Base-by-base conservation (phyloP, 2,888 invertebrate species). In the Mesopsocus fuscifrons region DNA sequence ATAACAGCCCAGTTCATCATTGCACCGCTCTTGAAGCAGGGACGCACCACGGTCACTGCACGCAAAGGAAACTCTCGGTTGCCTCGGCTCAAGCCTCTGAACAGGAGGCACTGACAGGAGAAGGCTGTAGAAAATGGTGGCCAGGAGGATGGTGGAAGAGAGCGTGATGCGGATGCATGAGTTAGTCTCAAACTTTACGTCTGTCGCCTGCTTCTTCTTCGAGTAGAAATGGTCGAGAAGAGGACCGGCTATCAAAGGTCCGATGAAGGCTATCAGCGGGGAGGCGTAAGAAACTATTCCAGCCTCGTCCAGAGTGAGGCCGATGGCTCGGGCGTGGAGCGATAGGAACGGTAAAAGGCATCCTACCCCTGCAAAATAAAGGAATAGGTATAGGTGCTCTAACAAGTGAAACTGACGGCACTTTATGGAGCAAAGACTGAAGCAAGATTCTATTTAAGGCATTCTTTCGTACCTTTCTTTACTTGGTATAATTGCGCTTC, bases 301-400 rank as follows among this genome's bases (percentile, higher is more conserved):
- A 23, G 77, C 73, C 59, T 89, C 83, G 42, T 73, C 70, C 48
- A 72, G 64, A 42, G 76, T 75, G 50, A 91, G 59, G 1, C 87
- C 88, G 48, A 77, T 66, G 46, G 69, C 64, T 48, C 69, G 63
- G 77, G 83, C 80, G 61, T 82, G 84, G 45, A 79, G 66, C 15
- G 82, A 75, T 48, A 89, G 73, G 61, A 83, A 80, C 5, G 88
- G 80, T 54, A 81, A 74, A 48, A 89, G 68, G 52, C 81, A 78
- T 49, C 85, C 83, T 53, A 88, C 65, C 51, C 80, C 88, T 88
- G 61, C 41, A 56, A 57, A 45, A 22, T 40, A 26, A 33, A 35
- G 17, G 30, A 38, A 16, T 26, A 11, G 26, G 6, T 26, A 9
- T 26, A 26, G n/a, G n/a, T n/a, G n/a, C n/a, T n/a, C n/a, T 11